Evolutionary conservation across 2,113 vertebrate genomes (phyloP).

Genomic region (Ailuropoda melanoleuca): DNA sequence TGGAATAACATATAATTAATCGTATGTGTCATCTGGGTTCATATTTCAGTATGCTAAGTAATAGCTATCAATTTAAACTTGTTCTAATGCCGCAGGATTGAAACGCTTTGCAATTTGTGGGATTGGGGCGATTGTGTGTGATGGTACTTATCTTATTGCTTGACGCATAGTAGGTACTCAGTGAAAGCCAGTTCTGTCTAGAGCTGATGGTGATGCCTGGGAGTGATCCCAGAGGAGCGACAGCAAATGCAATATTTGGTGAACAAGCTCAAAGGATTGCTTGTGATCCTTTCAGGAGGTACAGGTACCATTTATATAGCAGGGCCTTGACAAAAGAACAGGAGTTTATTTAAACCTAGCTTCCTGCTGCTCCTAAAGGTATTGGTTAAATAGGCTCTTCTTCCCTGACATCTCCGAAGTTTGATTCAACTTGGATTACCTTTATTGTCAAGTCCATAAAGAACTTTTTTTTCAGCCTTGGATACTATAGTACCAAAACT

Average conservation of each 20-base stretch:
- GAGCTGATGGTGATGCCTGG: not conserved
- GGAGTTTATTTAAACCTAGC: not conserved
- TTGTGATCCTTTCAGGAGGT: not conserved
- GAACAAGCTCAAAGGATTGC: not conserved
- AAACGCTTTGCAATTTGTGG: not conserved
- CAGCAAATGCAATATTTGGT: not conserved
- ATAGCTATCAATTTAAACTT: constrained; percentile 37
- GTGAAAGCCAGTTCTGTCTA: not conserved
- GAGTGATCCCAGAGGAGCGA: not conserved
- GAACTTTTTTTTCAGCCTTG: not conserved
- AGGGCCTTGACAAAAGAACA: not conserved
- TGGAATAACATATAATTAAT: constrained; percentile 70
- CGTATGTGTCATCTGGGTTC: not conserved
- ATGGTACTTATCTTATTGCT: not conserved
- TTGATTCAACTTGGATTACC: not conserved
- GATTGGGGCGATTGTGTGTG: not conserved
- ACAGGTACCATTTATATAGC: not conserved
- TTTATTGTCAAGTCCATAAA: not conserved
- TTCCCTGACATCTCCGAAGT: not conserved
- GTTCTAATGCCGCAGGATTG: not conserved
- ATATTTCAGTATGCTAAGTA: constrained; percentile 49
- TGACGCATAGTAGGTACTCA: not conserved
- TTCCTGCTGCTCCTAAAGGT: not conserved
- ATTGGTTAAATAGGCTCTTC: not conserved
- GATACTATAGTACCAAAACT: not conserved